These are phyloP conservation scores for Nemopilema nomurai DNA, from an alignment of 30 jellyfish, hydroid and myxozoan species.

Conservation along the genomic window DNA sequence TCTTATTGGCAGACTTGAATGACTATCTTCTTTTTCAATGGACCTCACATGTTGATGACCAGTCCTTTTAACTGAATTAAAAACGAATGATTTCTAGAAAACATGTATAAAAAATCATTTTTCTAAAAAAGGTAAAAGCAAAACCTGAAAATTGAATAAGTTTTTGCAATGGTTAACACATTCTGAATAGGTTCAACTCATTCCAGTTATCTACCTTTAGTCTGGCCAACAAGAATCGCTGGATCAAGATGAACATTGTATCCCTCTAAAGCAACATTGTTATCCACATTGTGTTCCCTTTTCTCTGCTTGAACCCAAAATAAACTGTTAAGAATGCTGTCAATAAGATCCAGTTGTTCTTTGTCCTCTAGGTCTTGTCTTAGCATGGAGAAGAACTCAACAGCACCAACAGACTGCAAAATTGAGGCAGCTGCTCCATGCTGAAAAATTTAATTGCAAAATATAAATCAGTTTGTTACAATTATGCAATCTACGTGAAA, in stretches of 20 bases:
- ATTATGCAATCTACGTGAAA: too few species aligned
- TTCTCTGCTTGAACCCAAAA: constrained; percentile 67
- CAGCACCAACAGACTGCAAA: constrained; percentile 74
- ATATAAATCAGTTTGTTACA: too few species aligned
- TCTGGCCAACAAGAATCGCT: not conserved
- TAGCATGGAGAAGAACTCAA: constrained; percentile 70
- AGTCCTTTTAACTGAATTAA: not conserved
- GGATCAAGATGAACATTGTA: not conserved
- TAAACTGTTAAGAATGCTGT: constrained; percentile 55
- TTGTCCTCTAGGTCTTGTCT: constrained; percentile 67
- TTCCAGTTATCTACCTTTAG: not conserved
- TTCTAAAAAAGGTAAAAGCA: not conserved
- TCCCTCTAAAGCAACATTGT: not conserved
- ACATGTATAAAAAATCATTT: not conserved
- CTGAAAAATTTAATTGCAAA: constrained; percentile 21
- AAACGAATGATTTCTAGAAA: not conserved
- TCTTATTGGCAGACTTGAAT: not conserved
- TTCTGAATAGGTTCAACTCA: too few species aligned
- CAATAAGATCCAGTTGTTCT: constrained; percentile 46
- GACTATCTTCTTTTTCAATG: not conserved
- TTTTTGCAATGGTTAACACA: not conserved
- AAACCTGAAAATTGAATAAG: not conserved
- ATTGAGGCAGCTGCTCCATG: constrained; percentile 66
- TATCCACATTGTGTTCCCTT: not conserved
- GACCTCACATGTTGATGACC: not conserved